Evolutionary conservation across 2,888 invertebrate species (phyloP).

Genomic region (Andrena dorsata): DNA sequence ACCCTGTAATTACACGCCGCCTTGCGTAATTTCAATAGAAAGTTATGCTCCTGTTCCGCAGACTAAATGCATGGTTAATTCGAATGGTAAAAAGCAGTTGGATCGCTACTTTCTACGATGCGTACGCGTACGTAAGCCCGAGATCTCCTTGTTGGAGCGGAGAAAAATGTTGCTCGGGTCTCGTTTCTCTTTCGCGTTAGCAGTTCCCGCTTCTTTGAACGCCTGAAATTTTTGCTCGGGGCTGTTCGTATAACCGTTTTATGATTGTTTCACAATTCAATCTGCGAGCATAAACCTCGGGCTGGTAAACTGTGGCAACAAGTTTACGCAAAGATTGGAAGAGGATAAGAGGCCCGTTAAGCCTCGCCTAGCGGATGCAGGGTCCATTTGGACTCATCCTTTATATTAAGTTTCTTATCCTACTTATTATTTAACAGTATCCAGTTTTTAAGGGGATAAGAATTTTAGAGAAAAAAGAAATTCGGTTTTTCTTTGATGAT

Average conservation of each 20-base stretch:
- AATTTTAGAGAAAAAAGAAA: too few relatives aligned
- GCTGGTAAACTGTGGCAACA: neutral
- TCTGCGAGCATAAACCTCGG: neutral
- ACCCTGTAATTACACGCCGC: conserved; percentile 34
- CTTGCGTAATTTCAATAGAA: conserved; percentile 54
- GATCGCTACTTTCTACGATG: conserved; percentile 40
- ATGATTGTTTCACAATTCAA: neutral
- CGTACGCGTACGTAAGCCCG: neutral
- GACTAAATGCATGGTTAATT: conserved; percentile 28
- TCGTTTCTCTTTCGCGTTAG: neutral
- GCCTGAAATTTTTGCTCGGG: neutral
- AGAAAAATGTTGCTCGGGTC: neutral
- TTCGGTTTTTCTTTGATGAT: too few relatives aligned
- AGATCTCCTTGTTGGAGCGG: neutral
- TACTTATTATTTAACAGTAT: too few relatives aligned
- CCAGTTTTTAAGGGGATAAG: too few relatives aligned
- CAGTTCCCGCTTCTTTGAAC: neutral
- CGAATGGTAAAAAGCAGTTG: conserved; percentile 36
- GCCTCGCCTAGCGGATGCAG: too few relatives aligned
- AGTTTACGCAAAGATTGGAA: neutral
- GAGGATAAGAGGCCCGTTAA: too few relatives aligned
- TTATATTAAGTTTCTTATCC: too few relatives aligned
- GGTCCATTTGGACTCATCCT: too few relatives aligned
- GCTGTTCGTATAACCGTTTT: neutral
- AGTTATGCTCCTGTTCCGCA: conserved; percentile 42